Evolutionary conservation across 2,888 invertebrate species (phyloP), one percentile per base, ranked within the genome.

Genomic region (Trypoxylon attenuatum): DNA sequence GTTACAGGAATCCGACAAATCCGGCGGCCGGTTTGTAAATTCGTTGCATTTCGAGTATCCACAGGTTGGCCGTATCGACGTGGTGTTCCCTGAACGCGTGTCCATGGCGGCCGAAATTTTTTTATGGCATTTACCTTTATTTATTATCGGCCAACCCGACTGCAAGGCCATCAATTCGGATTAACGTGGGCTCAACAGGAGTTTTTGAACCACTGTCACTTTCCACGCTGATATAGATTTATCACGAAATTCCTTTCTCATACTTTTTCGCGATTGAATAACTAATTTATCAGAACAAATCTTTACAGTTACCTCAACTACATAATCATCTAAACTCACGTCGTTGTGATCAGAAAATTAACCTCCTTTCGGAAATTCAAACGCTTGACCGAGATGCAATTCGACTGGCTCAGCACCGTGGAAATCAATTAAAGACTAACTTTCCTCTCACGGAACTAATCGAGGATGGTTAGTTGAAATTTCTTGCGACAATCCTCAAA

Each of bases 151-250:
- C 42, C 55, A 38, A 56, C 19, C 23, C 13, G 56, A 19, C 53
- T 23, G 47, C 60, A 18, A 39, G 60, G 47, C 58, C 73, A 75
- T 75, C 74, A 66, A 74, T 75, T 67, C 60, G 62, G 71, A 73
- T 75, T 75, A 75, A 55, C 57, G 33, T 45, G 45, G 50, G 66
- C 61, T 68, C 58, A 59, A 59, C 62, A 60, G 52, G 57, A 67
- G 66, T 67, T 74, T 74, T 65, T 69, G 56, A 59, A 69, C 62
- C 64, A 58, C 67, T 61, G 66, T 69, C 74, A 71, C 69, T 67
- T 64, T 63, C 64, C 65, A 59, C 43, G 21, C 29, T 27, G 27
- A 33, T 43, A 42, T 33, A 51, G 55, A 49, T 58, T 55, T 46
- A 67, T 55, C 38, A 33, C 51, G 25, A 13, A 33, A 29, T 23